Percentiles rank a stretch among this genome's conserved stretches.
phyloP scores from a whole-genome alignment of 2,888 invertebrate genomes.

The Zelleria hepariella region DNA sequence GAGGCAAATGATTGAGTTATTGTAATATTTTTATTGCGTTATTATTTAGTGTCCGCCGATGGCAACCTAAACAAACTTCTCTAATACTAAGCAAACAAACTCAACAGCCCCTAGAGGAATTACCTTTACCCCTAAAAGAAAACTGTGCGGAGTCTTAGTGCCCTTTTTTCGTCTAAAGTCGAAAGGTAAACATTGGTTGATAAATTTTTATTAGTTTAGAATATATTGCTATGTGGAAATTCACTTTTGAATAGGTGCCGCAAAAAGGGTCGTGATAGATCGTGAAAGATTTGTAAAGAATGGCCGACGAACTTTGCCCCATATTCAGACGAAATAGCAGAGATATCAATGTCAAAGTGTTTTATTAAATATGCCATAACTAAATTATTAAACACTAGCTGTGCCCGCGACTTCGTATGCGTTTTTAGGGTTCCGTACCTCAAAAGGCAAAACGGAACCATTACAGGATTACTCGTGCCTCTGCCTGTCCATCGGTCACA shows the following conservation, averaged over 20 bases:
- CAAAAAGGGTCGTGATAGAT: not conserved
- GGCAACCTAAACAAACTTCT: conserved; percentile 48
- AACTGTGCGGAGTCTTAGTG: conserved; percentile 48
- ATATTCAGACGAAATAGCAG: too few species aligned
- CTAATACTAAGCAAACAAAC: conserved; percentile 57
- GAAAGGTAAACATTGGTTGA: conserved; percentile 27
- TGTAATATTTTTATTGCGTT: conserved; percentile 51
- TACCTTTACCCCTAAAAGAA: conserved; percentile 46
- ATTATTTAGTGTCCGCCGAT: conserved; percentile 45
- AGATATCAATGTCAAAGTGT: too few species aligned
- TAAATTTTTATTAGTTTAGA: conserved; percentile 18
- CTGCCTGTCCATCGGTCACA: too few species aligned
- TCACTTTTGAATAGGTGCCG: not conserved
- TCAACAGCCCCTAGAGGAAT: conserved; percentile 44
- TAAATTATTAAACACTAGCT: too few species aligned
- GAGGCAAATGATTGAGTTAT: conserved; percentile 13
- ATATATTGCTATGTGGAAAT: conserved; percentile 9
- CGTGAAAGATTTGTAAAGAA: not conserved
- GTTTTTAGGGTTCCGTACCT: too few species aligned
- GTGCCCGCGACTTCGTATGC: too few species aligned
- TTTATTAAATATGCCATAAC: too few species aligned
- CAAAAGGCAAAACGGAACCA: too few species aligned
- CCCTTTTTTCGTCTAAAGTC: conserved; percentile 35
- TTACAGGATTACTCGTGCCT: too few species aligned
- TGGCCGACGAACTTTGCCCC: not conserved